Evolutionary conservation across 2,797 vertebrate genomes (phyloP).

Genomic region (Enteromius thamalakanensis): DNA sequence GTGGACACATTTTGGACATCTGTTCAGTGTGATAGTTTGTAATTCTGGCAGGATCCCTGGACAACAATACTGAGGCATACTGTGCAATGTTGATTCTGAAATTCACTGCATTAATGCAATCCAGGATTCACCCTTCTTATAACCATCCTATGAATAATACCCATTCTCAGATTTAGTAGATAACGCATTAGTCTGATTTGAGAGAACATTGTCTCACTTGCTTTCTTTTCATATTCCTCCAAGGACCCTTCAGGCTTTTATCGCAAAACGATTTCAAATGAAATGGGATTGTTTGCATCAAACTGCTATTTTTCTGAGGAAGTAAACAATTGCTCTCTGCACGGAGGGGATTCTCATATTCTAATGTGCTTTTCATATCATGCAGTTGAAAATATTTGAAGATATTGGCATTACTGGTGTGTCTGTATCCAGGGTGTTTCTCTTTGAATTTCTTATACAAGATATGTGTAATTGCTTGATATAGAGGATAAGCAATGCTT

Average conservation of each 20-base stretch:
- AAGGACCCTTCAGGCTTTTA: constrained; percentile 28
- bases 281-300: constrained; percentile 14
- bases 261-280: constrained; percentile 3
- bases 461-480: constrained; percentile 29
- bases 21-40: background rate
- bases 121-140: constrained; percentile 17
- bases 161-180: background rate
- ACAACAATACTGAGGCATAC: background rate
- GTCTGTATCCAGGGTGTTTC: background rate
- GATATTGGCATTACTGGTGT: background rate
- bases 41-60: background rate
- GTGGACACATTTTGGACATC: background rate
- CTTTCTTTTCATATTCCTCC: constrained; percentile 16
- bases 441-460: constrained; percentile 15
- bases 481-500: constrained; percentile 10
- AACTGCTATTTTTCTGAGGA: background rate
- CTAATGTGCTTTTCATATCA: constrained; percentile 3
- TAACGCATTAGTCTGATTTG: constrained; percentile 1
- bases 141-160: constrained; percentile 24
- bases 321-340: background rate
- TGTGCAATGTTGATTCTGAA: constrained; percentile 71
- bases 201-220: background rate
- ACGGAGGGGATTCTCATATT: background rate
- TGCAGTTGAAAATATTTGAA: background rate
- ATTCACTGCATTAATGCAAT: constrained; percentile 24